Evolutionary conservation across 2,797 vertebrate species (phyloP), one percentile per base, ranked within the genome.

Genomic region (Sebastes trivittatus): DNA sequence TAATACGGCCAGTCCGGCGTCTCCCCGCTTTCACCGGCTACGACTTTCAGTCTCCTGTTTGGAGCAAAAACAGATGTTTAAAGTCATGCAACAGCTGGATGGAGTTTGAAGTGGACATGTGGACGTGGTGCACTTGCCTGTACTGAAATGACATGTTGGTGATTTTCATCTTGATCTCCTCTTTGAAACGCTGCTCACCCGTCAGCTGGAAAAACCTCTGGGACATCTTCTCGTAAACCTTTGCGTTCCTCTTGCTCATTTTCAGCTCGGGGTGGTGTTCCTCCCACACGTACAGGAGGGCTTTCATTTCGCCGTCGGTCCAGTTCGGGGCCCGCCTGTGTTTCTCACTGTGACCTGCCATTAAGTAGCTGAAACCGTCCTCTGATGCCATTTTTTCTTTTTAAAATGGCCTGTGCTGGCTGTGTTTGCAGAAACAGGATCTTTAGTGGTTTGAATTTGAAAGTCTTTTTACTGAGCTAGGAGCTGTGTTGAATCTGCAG

Each of bases 141-240:
- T 97, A 99, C 93, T 99, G 98, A 95, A 99, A 99, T 91, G 98
- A 99, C 98, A 99, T 98, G 95, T 99, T 99, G 93, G 98, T 99
- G 94, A 99, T 99, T 95, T 99, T 99, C 96, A 99, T 99, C 95
- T 99, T 99, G 94, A 99, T 99, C 94, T 99, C 98, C 92, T 99
- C 98, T 77, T 98, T 97, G 93, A 98, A 97, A 30, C 98, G 97
- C 87, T 97, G 97, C 89, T 99, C 98, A 11, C 98, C 98, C 0
- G 98, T 99, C 94, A 99, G 97, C 93, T 97, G 97, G 87, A 97
- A 98, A 88, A 99, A 98, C 94, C 97, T 97, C 96, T 98, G 97
- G 86, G 98, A 97, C 98, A 99, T 99, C 95, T 97, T 99, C 96
- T 99, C 98, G 54, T 99, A 99, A 87, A 99, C 97, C 96, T 97